Evolutionary conservation across 2,797 vertebrate species (phyloP), one percentile per base, ranked within the genome.

Genomic region (Acanthopagrus latus): DNA sequence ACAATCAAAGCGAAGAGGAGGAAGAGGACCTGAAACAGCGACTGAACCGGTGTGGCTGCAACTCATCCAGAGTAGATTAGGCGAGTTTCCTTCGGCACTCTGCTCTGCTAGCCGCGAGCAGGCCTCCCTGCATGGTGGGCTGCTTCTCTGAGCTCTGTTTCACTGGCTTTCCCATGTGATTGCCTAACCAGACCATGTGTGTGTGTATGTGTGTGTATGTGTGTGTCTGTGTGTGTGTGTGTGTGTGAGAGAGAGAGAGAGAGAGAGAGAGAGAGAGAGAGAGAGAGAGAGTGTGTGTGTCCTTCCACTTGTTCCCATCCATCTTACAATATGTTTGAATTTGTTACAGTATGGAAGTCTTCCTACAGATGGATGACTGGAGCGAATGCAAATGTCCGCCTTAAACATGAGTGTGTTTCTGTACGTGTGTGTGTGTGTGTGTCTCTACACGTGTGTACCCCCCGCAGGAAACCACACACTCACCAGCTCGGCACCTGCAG

Each of bases 401-500:
- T 78, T 54, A 8, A 46, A 64, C 21, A 4, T 27, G 11, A 23
- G 29, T 23, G 6, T 71, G 55, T 47, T 7, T 68, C 20, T 51
- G 14, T 27, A 20, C 58, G 21, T 65, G n/a, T 63, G 43, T 18
- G 11, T 17, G 20, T 68, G 56, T 23, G 51, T 46, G 17, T 73
- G 56, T 38, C 8, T 38, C 33, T 38, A 38, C 33, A 38, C 7
- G 59, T 68, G 76, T 23, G 59, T 70, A 50, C 60, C 47, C 73
- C 73, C 23, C 71, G 74, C 65, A 55, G 76, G 78, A 72, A 76
- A 21, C 50, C 69, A 54, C 81, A 77, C 83, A 62, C 83, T 78
- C 83, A 21, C 47, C 73, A 58, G 10, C 57, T 72, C 84, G 43
- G 80, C 90, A 90, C 90, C 88, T 89, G 91, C 87, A 86, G 85